Percentiles rank a stretch among this genome's conserved stretches.
Conservation (phyloP, 2,113 vertebrate genomes). For the Boulengerochromis microlepis region DNA sequence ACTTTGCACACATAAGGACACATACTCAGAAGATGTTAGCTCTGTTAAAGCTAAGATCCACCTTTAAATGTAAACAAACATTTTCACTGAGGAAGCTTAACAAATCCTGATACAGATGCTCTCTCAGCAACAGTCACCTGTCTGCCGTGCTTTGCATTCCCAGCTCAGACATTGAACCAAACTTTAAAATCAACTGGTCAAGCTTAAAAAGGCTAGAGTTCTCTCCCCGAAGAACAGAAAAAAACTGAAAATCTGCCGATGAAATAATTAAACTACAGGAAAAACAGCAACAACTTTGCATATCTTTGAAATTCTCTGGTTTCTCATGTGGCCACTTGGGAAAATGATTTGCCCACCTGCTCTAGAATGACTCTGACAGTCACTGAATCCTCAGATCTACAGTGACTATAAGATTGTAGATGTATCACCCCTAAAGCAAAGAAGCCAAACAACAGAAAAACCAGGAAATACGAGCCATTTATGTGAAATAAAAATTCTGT, state of each 20-base stretch:
- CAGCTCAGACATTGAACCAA: not conserved
- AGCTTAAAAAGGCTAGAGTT: not conserved
- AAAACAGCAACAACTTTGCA: not conserved
- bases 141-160: not conserved
- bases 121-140: not conserved
- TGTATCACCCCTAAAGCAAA: rapidly evolving
- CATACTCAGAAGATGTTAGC: not conserved
- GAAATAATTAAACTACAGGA: not conserved
- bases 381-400: not conserved
- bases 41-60: not conserved
- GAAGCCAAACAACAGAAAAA: not conserved
- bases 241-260: rapidly evolving
- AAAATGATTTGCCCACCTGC: not conserved
- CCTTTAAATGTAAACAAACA: not conserved
- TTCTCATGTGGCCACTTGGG: not conserved
- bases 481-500: not conserved
- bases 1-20: not conserved
- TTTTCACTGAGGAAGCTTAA: not conserved
- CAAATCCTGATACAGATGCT: not conserved
- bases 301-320: not conserved
- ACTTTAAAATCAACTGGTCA: not conserved
- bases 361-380: not conserved
- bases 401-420: not conserved
- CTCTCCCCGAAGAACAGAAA: not conserved
- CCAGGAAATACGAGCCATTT: rapidly evolving